These are phyloP conservation scores for Setipinna tenuifilis DNA, from an alignment of 2,797 vertebrate genomes.

Conservation along the genomic window DNA sequence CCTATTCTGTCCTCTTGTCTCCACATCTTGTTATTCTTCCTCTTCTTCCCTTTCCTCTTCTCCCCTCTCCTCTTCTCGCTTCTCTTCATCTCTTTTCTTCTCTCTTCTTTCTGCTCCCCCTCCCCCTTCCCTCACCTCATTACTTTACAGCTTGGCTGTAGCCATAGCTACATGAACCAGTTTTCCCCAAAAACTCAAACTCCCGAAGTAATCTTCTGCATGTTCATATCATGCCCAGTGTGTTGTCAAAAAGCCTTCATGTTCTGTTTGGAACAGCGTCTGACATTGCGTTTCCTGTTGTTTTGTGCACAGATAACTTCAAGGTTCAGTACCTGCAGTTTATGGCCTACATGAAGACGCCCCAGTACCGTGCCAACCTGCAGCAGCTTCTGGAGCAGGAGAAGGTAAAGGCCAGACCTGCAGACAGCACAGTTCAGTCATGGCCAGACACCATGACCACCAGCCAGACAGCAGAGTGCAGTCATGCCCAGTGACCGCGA, in stretches of 20 bases:
- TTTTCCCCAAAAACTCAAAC: background rate
- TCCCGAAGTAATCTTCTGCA: background rate
- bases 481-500: background rate
- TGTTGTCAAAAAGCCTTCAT: background rate
- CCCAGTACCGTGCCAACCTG: conserved; percentile 91
- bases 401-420: conserved; percentile 76
- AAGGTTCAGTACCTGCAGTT: conserved; percentile 98
- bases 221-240: background rate
- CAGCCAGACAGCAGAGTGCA: background rate
- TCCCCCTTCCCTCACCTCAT: too few species aligned
- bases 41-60: background rate
- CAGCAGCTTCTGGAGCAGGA: conserved; percentile 95
- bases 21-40: background rate
- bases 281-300: background rate
- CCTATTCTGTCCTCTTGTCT: too few species aligned
- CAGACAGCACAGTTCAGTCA: too few species aligned
- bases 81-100: background rate
- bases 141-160: background rate
- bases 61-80: background rate
- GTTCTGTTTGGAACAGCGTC: background rate
- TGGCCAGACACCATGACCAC: too few species aligned
- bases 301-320: conserved; percentile 84
- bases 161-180: background rate
- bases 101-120: background rate
- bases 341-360: conserved; percentile 94